A percentile compares a stretch with the other conserved stretches of the same genome.
phyloP scores from a whole-genome alignment of 2,797 vertebrate genomes.

The Babyrousa celebensis region DNA sequence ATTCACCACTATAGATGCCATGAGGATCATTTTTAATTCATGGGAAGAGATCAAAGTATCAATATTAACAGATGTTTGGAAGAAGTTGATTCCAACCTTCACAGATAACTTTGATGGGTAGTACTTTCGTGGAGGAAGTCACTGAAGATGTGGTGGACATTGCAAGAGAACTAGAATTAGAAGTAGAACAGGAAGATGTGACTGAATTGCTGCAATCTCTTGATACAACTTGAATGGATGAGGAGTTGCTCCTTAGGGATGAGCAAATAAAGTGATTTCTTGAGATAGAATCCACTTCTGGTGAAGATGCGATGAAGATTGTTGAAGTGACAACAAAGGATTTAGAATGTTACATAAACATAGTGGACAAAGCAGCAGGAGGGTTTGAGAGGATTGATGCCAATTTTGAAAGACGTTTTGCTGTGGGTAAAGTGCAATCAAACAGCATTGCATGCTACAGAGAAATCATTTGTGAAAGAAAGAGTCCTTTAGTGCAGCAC shows the following conservation, averaged over 20 bases:
- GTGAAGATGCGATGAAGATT: neutral
- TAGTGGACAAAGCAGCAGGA: neutral
- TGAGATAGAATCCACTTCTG: neutral
- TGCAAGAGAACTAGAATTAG: neutral
- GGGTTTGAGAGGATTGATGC: neutral
- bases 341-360: neutral
- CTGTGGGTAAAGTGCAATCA: neutral
- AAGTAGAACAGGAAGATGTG: neutral
- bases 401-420: neutral
- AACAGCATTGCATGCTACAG: neutral
- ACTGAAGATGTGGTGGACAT: neutral
- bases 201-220: neutral
- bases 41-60: neutral
- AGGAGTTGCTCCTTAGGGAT: neutral
- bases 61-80: neutral
- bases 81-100: neutral
- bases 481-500: neutral
- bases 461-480: neutral
- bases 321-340: neutral
- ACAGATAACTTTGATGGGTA: neutral
- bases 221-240: neutral
- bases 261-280: neutral
- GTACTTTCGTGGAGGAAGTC: neutral
- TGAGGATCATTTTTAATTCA: neutral
- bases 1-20: neutral